Percentiles rank a stretch among this genome's conserved stretches.
phyloP scores from a whole-genome alignment of 2,797 vertebrate species.

The Sardinella longiceps region DNA sequence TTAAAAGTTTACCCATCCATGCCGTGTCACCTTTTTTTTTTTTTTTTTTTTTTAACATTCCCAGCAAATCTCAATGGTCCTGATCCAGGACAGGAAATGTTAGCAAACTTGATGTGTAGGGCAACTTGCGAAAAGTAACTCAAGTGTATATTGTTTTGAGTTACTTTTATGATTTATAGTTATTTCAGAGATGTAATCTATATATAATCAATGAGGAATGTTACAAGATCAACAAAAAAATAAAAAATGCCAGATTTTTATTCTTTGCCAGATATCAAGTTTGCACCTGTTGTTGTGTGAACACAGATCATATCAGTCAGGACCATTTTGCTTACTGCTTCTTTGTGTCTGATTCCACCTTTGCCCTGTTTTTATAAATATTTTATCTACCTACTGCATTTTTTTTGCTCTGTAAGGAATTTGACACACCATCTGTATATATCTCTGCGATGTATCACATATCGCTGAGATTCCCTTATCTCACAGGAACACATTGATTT shows the following conservation, averaged over 20 bases:
- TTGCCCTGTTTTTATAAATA: background rate
- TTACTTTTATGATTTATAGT: background rate
- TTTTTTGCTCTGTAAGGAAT: background rate
- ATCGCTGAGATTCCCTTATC: background rate
- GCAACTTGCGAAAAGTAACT: background rate
- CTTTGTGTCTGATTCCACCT: background rate
- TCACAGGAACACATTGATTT: background rate
- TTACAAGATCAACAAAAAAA: background rate
- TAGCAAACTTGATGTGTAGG: background rate
- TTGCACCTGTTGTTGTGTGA: background rate
- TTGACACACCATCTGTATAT: background rate
- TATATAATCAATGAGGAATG: background rate
- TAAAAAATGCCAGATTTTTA: background rate
- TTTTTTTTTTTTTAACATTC: background rate
- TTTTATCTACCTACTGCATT: background rate
- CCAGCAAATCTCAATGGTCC: background rate
- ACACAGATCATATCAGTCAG: background rate
- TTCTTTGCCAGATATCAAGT: background rate
- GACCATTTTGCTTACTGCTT: background rate
- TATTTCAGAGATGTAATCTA: background rate
- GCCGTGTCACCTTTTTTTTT: background rate
- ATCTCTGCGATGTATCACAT: background rate
- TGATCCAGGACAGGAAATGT: background rate
- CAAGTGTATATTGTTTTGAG: background rate
- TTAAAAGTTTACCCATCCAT: background rate